Evolutionary conservation across 2,888 invertebrate genomes (phyloP), one percentile per base, ranked within the genome.

Genomic region (Rhogogaster chlorosoma): DNA sequence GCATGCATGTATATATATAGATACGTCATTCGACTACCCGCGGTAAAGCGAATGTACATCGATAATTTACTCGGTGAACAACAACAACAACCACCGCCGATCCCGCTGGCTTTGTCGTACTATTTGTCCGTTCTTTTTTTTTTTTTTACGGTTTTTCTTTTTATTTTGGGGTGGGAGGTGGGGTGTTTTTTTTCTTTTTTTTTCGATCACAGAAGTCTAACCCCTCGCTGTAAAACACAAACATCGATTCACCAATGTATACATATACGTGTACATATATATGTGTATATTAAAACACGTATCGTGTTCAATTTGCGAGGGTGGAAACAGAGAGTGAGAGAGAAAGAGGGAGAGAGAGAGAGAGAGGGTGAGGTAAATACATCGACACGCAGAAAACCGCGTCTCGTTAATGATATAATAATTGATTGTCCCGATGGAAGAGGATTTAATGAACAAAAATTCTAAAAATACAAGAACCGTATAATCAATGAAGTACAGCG

Each of bases 201-300:
- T 2, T 18, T 18, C 26, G 70, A 29, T 61, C 32, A 70, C 32
- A 36, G 70, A 36, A 36, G 70, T 36, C n/a, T 36, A 61, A 61
- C 36, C 70, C 32, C 32, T 9, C 36, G 36, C 70, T 18, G 36
- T 32, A n/a, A 64, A 70, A 75, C 75, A n/a, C n/a, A 45, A 75
- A 75, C 75, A 75, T 45, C 75, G 75, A 75, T 75, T 75, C 29
- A 75, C 75, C 70, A 12, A 42, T 38, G 71, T 18, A 36, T 29
- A 10, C 2, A 9, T 67, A 70, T 70, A 1, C 18, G 22, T 57
- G 4, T 57, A 57, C 22, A n/a, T 10, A 61, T 26, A 9, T 12
- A 26, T 61, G 10, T 61, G 4, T 61, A 26, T 61, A 61, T 26
- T 26, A 4, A 26, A 61, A 26, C 61, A 26, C 26, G 75, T 75